phyloP scores from a whole-genome alignment of 1,140 invertebrate species.

The Globodera ellingtonae region DNA sequence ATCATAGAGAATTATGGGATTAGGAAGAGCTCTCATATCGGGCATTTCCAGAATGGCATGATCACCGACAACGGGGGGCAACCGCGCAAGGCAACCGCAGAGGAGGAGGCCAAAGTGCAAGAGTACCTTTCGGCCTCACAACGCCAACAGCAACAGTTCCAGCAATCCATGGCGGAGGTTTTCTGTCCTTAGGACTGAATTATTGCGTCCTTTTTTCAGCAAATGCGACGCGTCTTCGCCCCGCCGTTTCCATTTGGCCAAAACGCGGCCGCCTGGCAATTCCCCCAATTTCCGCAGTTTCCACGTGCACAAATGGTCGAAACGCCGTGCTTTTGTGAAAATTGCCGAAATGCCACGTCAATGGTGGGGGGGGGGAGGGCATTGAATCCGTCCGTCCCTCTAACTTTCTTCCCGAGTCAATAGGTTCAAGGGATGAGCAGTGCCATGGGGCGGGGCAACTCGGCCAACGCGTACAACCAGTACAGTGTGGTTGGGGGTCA shows the following conservation, averaged over 20 bases:
- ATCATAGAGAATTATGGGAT: slow-evolving; percentile 21
- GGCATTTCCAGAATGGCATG: slow-evolving; percentile 12
- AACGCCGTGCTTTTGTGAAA: not conserved
- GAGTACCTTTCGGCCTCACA: not conserved
- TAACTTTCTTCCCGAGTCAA: not conserved
- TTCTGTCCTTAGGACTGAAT: not conserved
- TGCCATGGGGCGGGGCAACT: not conserved
- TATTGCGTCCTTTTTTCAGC: not conserved
- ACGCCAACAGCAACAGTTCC: slow-evolving; percentile 6
- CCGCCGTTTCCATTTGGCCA: slow-evolving; percentile 1
- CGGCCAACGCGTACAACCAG: not conserved
- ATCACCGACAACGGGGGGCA: slow-evolving; percentile 19
- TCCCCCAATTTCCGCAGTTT: not conserved
- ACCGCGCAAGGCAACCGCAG: slow-evolving; percentile 8
- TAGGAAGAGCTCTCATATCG: slow-evolving; percentile 16
- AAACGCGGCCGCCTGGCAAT: not conserved
- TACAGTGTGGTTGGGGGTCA: not conserved
- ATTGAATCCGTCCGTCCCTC: not conserved
- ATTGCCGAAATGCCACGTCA: not conserved
- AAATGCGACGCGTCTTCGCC: not conserved
- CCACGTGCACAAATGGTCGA: not conserved
- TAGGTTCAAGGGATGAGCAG: not conserved
- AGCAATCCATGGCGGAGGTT: not conserved
- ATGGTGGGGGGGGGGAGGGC: not conserved
- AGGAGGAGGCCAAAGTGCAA: slow-evolving; percentile 16